These are phyloP conservation scores for Albula glossodonta DNA, from an alignment of 2,113 vertebrate species.

Conservation along the genomic window DNA sequence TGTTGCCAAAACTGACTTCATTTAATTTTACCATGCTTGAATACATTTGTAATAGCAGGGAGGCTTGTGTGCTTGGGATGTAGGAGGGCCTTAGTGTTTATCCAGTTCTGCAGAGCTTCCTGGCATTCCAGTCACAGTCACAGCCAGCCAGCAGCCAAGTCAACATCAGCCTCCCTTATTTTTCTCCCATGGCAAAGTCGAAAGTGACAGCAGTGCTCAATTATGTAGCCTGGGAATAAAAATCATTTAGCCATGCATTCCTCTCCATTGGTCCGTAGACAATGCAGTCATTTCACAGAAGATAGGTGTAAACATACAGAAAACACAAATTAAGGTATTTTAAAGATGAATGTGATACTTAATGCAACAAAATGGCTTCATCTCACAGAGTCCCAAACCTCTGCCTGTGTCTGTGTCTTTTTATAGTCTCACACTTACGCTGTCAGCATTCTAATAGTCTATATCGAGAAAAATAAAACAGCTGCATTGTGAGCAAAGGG, in stretches of 20 bases:
- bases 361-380: neutral
- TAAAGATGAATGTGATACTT: neutral
- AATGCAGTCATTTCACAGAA: neutral
- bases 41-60: slow-evolving; percentile 27
- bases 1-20: slow-evolving; percentile 29
- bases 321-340: slow-evolving; percentile 15
- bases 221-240: slow-evolving; percentile 1
- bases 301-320: neutral
- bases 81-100: neutral
- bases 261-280: slow-evolving; percentile 7
- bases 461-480: neutral
- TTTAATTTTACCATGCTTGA: slow-evolving; percentile 36
- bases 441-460: neutral
- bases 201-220: slow-evolving; percentile 23
- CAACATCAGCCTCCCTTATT: slow-evolving; percentile 16
- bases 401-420: slow-evolving; percentile 2
- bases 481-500: neutral
- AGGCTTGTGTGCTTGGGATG: slow-evolving; percentile 21
- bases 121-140: slow-evolving; percentile 34
- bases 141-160: neutral
- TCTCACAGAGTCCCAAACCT: neutral
- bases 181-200: slow-evolving; percentile 21
- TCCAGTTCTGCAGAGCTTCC: neutral
- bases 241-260: slow-evolving; percentile 7
- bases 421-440: neutral